Conservation (phyloP, 2,888 invertebrate genomes). For the Azorinus chamasolen region DNA sequence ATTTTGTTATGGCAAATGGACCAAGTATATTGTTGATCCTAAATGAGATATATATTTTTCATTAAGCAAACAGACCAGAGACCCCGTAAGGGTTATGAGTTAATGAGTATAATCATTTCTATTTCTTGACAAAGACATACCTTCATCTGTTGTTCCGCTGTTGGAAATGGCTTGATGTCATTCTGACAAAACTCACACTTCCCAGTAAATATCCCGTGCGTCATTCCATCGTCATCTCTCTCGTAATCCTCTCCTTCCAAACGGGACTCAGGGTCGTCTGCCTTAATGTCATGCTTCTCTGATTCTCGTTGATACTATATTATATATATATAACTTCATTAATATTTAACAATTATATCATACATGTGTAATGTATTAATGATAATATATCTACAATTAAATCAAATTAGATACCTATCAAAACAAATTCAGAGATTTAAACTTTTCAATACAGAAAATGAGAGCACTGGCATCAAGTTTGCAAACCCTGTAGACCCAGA, state of each 20-base stretch:
- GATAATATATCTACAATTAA: too few relatives aligned
- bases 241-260: constrained; percentile 47
- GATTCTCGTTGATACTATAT: constrained; percentile 80
- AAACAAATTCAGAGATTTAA: too few relatives aligned
- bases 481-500: too few relatives aligned
- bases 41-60: too few relatives aligned
- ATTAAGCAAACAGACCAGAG: neutral
- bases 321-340: neutral
- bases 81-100: neutral
- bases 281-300: constrained; percentile 68
- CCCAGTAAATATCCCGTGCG: constrained; percentile 76
- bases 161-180: constrained; percentile 82
- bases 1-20: neutral
- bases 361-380: too few relatives aligned
- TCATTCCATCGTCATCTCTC: constrained; percentile 66
- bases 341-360: neutral
- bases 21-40: too few relatives aligned
- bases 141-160: constrained; percentile 79
- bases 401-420: too few relatives aligned
- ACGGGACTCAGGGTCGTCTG: constrained; percentile 56
- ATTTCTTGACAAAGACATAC: constrained; percentile 12
- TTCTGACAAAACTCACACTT: constrained; percentile 84
- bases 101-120: neutral
- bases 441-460: too few relatives aligned
- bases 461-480: too few relatives aligned